These are phyloP conservation scores for Drosophila fungiperda DNA, from an alignment of 2,888 invertebrate species.

Conservation along the genomic window DNA sequence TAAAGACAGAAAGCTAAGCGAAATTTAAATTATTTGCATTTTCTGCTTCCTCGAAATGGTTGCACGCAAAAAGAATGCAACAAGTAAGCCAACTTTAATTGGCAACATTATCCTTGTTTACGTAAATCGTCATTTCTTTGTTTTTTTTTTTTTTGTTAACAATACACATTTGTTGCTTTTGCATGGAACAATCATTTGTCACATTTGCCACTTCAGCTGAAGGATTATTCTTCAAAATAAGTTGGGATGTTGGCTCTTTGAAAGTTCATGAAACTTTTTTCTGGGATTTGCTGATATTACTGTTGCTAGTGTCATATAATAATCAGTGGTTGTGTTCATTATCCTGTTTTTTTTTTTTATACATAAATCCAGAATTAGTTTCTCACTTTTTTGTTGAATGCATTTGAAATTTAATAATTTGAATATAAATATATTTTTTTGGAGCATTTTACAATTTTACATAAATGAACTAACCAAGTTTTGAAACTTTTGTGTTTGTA, in stretches of 20 bases:
- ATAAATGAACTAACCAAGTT: too few species aligned
- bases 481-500: too few species aligned
- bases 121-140: background rate
- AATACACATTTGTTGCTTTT: background rate
- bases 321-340: background rate
- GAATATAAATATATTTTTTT: background rate
- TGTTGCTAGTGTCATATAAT: background rate
- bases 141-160: background rate
- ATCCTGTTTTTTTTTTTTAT: background rate
- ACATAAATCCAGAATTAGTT: background rate
- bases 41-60: background rate
- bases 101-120: conserved; percentile 29
- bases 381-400: background rate
- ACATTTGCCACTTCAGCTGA: conserved; percentile 29
- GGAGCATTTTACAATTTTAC: background rate
- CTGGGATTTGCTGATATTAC: conserved; percentile 5
- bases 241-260: background rate
- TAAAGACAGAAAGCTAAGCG: background rate
- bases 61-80: background rate
- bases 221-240: conserved; percentile 12
- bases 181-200: conserved; percentile 22
- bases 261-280: conserved; percentile 5
- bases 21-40: conserved; percentile 39
- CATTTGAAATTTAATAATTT: background rate
- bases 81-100: conserved; percentile 12